These are phyloP conservation scores for Scaptomyza tumidula DNA, from an alignment of 2,888 invertebrate genomes.

Conservation along the genomic window DNA sequence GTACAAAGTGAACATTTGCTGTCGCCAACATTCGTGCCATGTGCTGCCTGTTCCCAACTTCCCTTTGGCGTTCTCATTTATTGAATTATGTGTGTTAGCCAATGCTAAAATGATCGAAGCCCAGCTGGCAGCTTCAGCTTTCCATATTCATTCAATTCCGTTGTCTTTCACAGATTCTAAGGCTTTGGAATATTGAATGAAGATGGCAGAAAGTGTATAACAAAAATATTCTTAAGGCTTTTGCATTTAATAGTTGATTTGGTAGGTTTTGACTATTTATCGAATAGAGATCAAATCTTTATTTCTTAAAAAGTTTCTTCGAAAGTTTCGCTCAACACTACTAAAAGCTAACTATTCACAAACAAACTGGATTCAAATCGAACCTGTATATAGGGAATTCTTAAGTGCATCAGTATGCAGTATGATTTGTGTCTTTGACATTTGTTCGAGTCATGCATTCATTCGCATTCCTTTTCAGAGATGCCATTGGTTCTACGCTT, in stretches of 20 bases:
- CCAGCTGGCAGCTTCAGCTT: constrained; percentile 15
- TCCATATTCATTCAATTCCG: constrained; percentile 22
- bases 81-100: constrained; percentile 42
- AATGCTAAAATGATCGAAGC: constrained; percentile 55
- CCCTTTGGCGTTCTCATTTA: not conserved
- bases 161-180: not conserved
- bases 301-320: no score
- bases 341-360: no score
- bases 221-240: not conserved
- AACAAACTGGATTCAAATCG: no score
- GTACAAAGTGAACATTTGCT: constrained; percentile 39
- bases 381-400: not conserved
- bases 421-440: not conserved
- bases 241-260: no score
- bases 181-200: not conserved
- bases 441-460: constrained; percentile 28
- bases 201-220: not conserved
- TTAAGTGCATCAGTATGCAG: not conserved
- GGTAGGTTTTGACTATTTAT: no score
- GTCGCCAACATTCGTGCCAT: constrained; percentile 43
- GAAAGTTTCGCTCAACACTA: no score
- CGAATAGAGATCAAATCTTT: no score
- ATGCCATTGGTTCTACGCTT: constrained; percentile 1
- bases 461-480: constrained; percentile 24
- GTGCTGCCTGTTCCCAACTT: constrained; percentile 6